phyloP scores from a whole-genome alignment of 2,888 invertebrate species.

The Lagria hirta region DNA sequence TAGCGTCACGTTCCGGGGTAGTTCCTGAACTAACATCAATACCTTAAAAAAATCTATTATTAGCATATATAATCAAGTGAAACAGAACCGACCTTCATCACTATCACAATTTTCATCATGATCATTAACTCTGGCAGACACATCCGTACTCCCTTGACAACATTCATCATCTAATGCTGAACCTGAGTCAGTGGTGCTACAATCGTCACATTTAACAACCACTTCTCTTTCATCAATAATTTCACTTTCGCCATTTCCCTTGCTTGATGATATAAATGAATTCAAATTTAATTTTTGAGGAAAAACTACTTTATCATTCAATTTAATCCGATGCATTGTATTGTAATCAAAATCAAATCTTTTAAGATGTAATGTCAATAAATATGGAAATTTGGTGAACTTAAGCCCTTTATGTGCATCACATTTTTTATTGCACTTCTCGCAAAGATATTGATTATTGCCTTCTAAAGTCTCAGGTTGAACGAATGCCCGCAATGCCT shows the following conservation, averaged over 20 bases:
- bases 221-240: constrained; percentile 54
- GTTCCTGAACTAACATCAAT: constrained; percentile 63
- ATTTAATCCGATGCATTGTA: constrained; percentile 80
- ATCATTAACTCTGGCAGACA: constrained; percentile 50
- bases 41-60: constrained; percentile 51
- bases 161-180: constrained; percentile 69
- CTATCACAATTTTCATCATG: constrained; percentile 58
- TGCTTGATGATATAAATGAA: constrained; percentile 60
- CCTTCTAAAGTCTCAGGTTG: constrained; percentile 81
- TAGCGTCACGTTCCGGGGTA: constrained; percentile 59
- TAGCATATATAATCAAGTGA: no score
- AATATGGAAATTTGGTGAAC: constrained; percentile 82
- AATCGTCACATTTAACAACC: constrained; percentile 63
- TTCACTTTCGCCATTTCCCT: constrained; percentile 48
- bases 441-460: constrained; percentile 85
- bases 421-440: constrained; percentile 81
- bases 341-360: constrained; percentile 87
- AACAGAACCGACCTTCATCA: constrained; percentile 67
- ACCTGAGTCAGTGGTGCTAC: constrained; percentile 69
- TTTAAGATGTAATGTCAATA: constrained; percentile 83
- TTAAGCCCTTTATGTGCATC: constrained; percentile 89
- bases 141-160: constrained; percentile 54
- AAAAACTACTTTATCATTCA: constrained; percentile 84
- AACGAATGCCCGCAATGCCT: constrained; percentile 80
- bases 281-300: constrained; percentile 79